Conservation (phyloP, 2,888 invertebrate species). For the Mythimna albipuncta region DNA sequence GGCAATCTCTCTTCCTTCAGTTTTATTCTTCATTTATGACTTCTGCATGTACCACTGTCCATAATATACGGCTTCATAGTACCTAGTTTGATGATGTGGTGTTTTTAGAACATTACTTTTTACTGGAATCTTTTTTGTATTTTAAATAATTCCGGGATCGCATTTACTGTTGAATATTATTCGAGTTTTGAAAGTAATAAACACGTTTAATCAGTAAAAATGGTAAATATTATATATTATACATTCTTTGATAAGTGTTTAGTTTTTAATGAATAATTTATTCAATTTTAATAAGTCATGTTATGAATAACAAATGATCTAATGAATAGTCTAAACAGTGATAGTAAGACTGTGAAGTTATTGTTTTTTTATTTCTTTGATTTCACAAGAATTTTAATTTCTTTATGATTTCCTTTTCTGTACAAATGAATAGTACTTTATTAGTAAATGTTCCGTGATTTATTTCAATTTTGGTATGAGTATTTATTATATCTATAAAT, state of each 20-base stretch:
- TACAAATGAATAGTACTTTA: slow-evolving; percentile 4
- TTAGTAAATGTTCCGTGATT: not conserved
- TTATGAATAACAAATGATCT: slow-evolving; percentile 21
- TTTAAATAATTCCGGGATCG: not conserved
- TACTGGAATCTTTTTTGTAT: slow-evolving; percentile 1
- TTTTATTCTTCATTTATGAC: slow-evolving; percentile 57
- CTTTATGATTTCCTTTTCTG: not conserved
- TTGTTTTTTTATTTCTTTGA: slow-evolving; percentile 13
- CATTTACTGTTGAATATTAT: slow-evolving; percentile 25
- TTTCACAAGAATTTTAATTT: not conserved
- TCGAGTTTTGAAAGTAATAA: slow-evolving; percentile 32
- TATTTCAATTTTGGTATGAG: not conserved
- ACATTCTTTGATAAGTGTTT: slow-evolving; percentile 19
- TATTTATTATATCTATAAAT: not conserved
- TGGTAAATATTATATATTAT: slow-evolving; percentile 11
- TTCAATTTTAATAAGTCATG: slow-evolving; percentile 13
- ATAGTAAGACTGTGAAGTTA: slow-evolving; percentile 17
- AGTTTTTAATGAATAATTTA: slow-evolving; percentile 32
- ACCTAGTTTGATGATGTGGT: slow-evolving; percentile 26
- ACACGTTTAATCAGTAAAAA: not conserved
- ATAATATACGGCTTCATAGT: slow-evolving; percentile 54
- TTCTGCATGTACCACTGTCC: slow-evolving; percentile 68
- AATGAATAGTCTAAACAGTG: slow-evolving; percentile 39
- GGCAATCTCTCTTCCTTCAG: slow-evolving; percentile 57
- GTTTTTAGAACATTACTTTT: slow-evolving; percentile 34